Conservation (phyloP, 2,797 vertebrate genomes). For the Philypnodon macrostomus region DNA sequence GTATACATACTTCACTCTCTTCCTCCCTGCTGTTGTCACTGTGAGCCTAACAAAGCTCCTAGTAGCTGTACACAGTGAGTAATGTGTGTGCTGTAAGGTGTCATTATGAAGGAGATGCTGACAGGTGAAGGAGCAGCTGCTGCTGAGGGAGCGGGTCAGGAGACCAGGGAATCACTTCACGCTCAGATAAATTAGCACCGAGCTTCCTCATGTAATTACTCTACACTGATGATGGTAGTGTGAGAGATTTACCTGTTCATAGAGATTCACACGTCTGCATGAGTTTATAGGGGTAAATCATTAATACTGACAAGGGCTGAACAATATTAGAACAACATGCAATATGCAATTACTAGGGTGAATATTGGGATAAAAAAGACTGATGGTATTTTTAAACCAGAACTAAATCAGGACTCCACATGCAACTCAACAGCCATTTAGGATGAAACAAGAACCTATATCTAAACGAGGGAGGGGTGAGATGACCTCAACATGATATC, state of each 20-base stretch:
- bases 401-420: too few species aligned
- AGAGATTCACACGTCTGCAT: conserved; percentile 7
- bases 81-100: conserved; percentile 19
- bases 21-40: neutral
- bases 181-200: conserved; percentile 39
- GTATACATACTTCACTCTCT: neutral
- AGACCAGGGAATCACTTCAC: conserved; percentile 27
- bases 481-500: too few species aligned
- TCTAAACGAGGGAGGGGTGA: too few species aligned
- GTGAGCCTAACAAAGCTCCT: conserved; percentile 1
- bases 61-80: conserved; percentile 16
- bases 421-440: too few species aligned
- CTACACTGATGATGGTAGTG: conserved; percentile 16
- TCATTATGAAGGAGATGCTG: conserved; percentile 37
- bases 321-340: too few species aligned
- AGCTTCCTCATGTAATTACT: conserved; percentile 24
- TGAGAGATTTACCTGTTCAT: conserved; percentile 6
- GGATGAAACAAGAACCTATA: too few species aligned
- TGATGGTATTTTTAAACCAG: too few species aligned
- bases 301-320: too few species aligned
- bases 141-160: conserved; percentile 34
- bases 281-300: too few species aligned
- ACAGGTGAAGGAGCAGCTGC: conserved; percentile 39
- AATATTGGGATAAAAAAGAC: too few species aligned
- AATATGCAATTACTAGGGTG: too few species aligned